phyloP scores from a whole-genome alignment of 2,797 vertebrate genomes.

The Ctenosaura bakeri region DNA sequence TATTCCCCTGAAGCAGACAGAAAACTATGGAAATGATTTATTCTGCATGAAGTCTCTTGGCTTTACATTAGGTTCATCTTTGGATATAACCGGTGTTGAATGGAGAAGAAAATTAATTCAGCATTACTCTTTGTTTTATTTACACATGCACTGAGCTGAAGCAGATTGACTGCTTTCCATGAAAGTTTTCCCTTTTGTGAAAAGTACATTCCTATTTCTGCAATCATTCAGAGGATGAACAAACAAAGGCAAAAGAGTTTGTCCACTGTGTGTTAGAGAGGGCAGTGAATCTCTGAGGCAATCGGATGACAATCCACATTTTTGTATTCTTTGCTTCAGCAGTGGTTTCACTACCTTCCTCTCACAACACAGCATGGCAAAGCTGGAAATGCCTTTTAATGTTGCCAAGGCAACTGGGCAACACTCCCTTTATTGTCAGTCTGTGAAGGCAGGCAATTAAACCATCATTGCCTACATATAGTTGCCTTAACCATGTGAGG shows the following conservation, averaged over 20 bases:
- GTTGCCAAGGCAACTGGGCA: slow-evolving; percentile 14
- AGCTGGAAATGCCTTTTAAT: background rate
- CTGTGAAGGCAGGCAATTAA: background rate
- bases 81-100: background rate
- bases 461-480: background rate
- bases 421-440: background rate
- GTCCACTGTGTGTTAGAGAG: too few relatives aligned
- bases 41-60: background rate
- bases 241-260: background rate
- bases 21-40: background rate
- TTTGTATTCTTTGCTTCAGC: background rate
- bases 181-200: background rate
- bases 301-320: background rate
- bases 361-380: background rate
- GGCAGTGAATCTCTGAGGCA: background rate
- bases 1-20: background rate
- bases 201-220: background rate
- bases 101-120: background rate
- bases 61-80: background rate
- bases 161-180: too few relatives aligned
- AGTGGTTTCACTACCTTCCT: background rate
- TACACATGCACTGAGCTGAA: background rate
- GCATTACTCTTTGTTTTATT: background rate
- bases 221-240: background rate
- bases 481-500: too few relatives aligned